Evolutionary conservation across 2,888 invertebrate species (phyloP), one percentile per base, ranked within the genome.

Genomic region (Dicycla oo): DNA sequence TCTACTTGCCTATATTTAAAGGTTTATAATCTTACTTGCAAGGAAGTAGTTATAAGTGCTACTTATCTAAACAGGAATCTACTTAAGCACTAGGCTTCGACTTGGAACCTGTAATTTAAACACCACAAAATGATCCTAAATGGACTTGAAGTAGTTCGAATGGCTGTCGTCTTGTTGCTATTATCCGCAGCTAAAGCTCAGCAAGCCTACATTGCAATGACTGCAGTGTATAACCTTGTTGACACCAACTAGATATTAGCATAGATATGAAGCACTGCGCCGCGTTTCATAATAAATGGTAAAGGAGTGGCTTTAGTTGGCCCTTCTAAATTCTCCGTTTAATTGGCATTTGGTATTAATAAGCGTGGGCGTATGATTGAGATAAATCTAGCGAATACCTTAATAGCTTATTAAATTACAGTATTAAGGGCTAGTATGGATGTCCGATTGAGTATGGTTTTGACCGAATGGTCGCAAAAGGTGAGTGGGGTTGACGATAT

Each of bases 201-300:
- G 15, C 49, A 20, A 57, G 64, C 15, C 61, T 30, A 34, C 40
- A 43, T 66, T 68, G 67, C 68, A 67, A 61, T 64, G 61, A 53
- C 34, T 53, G 65, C 62, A 66, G 40, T 65, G 43, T 54, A 73
- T 75, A 77, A 73, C 82, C 71, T 77, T 80, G 83, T 78, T 85
- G 80, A 85, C 75, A 85, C 68, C 66, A 62, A 69, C 49, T 34
- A 73, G 79, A 79, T 83, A 85, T 82, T 85, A 78, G 70, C 78
- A 85, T 80, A 85, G 78, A 81, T 84, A 84, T 66, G 73, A 81
- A 75, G 23, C 62, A 78, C 71, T 75, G 71, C 68, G 51, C 60
- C n/a, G 58, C 38, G 53, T 64, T 80, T 73, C 72, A 76, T 83
- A 68, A 80, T 70, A 80, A 78, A 71, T 60, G 53, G 56, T 20